Conservation (phyloP, 2,888 invertebrate species). For the Thalpophila matura region DNA sequence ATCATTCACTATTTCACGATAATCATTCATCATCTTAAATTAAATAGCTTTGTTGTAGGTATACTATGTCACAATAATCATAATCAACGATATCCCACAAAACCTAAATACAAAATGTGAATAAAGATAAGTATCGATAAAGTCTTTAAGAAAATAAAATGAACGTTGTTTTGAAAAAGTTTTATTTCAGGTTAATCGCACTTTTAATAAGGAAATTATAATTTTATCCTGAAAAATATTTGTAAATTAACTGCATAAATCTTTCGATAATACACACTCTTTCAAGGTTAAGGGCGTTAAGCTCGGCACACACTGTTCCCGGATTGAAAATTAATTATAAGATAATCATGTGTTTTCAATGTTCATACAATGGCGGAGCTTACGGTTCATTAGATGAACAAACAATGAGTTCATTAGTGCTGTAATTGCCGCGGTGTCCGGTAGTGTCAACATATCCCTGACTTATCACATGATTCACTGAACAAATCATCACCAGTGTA, state of each 20-base stretch:
- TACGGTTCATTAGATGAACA: slow-evolving; percentile 87
- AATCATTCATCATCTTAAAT: no score
- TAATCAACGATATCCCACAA: no score
- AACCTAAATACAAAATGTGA: no score
- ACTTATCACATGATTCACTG: slow-evolving; percentile 54
- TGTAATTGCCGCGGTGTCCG: slow-evolving; percentile 83
- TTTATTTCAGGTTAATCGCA: slow-evolving; percentile 11
- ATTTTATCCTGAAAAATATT: slow-evolving; percentile 32
- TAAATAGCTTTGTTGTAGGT: no score
- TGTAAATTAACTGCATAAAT: slow-evolving; percentile 22
- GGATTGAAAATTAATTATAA: slow-evolving; percentile 65
- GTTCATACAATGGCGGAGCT: slow-evolving; percentile 70
- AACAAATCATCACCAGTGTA: slow-evolving; percentile 50
- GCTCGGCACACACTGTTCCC: slow-evolving; percentile 15
- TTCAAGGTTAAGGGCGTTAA: slow-evolving; percentile 35
- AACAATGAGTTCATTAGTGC: slow-evolving; percentile 89
- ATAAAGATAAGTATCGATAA: no score
- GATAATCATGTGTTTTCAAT: slow-evolving; percentile 61
- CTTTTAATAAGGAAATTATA: slow-evolving; percentile 39
- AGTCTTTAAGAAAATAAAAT: background rate
- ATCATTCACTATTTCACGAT: no score
- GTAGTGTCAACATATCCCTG: slow-evolving; percentile 60
- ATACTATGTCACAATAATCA: no score
- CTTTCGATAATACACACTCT: slow-evolving; percentile 2
- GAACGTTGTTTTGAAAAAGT: background rate